Conservation (phyloP, 2,888 invertebrate genomes). For the Brachyptera risi region DNA sequence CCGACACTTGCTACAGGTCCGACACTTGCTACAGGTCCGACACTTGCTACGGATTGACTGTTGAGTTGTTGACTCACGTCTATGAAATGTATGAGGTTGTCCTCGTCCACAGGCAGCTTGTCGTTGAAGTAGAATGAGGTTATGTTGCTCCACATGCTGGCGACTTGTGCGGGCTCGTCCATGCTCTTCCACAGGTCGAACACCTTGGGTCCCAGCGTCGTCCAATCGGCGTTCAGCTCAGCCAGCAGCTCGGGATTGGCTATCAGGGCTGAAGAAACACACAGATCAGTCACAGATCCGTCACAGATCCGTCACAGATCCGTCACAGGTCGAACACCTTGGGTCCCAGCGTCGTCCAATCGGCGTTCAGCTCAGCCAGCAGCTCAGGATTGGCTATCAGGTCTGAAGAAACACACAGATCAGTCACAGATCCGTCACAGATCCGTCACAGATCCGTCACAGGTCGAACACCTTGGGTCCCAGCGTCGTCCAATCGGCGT, state of each 20-base stretch:
- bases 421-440: too few species aligned
- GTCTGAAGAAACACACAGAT: conserved; percentile 24
- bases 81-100: conserved; percentile 6
- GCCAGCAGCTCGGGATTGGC: conserved; percentile 28
- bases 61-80: conserved; percentile 14
- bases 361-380: conserved; percentile 33
- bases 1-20: too few species aligned
- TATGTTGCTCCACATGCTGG: conserved; percentile 13
- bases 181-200: conserved; percentile 30
- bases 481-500: conserved; percentile 33
- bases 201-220: conserved; percentile 33
- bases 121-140: conserved; percentile 15
- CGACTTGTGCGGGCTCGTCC: neutral
- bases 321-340: conserved; percentile 34
- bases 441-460: too few species aligned
- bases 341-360: conserved; percentile 34
- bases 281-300: too few species aligned
- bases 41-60: too few species aligned
- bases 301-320: too few species aligned
- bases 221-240: conserved; percentile 35
- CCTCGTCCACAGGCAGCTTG: neutral
- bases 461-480: conserved; percentile 34
- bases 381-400: conserved; percentile 31
- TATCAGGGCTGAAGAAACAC: conserved; percentile 28
- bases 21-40: too few species aligned